Conservation (phyloP, 2,113 vertebrate genomes). For the Bujurquina vittata region DNA sequence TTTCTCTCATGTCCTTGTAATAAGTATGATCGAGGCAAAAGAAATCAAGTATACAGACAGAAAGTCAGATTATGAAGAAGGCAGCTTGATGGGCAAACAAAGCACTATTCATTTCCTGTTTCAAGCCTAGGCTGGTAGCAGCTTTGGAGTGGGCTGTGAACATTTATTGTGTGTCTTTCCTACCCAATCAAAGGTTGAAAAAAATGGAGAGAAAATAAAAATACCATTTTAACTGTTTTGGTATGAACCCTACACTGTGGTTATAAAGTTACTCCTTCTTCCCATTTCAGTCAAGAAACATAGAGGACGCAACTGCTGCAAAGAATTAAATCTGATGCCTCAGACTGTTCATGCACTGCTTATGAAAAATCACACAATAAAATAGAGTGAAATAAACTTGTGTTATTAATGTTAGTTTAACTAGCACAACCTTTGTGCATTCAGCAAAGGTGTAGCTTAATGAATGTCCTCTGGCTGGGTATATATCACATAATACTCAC, state of each 20-base stretch:
- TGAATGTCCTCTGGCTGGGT: not conserved
- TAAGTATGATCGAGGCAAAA: not conserved
- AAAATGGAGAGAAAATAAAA: not conserved
- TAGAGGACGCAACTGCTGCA: not conserved
- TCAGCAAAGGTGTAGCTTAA: not conserved
- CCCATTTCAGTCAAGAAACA: not conserved
- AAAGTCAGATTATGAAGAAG: not conserved
- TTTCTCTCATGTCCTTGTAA: not conserved
- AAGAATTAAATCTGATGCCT: constrained; percentile 1
- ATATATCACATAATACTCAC: not conserved
- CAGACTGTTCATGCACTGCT: not conserved
- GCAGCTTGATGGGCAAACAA: not conserved
- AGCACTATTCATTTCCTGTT: not conserved
- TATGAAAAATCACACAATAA: not conserved
- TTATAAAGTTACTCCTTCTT: not conserved
- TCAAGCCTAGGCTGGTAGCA: not conserved
- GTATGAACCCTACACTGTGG: not conserved
- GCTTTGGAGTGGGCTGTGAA: not conserved
- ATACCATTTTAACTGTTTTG: not conserved
- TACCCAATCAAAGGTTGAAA: not conserved
- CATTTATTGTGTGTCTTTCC: not conserved
- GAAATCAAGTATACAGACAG: not conserved
- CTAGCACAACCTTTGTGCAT: not conserved
- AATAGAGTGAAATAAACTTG: not conserved
- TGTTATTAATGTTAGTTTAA: not conserved